Evolutionary conservation across 2,888 invertebrate species (phyloP), one percentile per base, ranked within the genome.

Genomic region (Seladonia tumulorum): DNA sequence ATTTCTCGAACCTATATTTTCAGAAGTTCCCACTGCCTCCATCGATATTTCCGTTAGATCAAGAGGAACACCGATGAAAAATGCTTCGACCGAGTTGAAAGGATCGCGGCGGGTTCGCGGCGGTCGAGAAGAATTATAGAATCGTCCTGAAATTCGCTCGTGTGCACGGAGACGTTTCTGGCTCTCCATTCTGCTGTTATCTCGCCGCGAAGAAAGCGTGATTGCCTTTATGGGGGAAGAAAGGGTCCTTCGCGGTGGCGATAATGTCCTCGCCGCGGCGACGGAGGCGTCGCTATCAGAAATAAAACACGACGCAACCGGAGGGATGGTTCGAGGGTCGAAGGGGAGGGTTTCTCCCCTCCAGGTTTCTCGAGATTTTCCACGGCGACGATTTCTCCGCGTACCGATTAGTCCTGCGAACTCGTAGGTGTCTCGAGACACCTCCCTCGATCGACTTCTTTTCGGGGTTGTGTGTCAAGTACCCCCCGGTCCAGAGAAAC

Each of bases 191-290:
- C 92, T 92, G 88, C 88, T 92, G 95, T 95, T 95, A 95, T 95
- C 95, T 95, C 92, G 92, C 92, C 90, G 88, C 92, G 94, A 93
- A 94, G 94, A 95, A 94, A 94, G 94, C 95, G 93, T 94, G 95
- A 95, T 95, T 95, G 95, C 95, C 94, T 95, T 95, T 95, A 95
- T 95, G 94, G 94, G 94, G 95, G 94, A 94, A 94, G 95, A 95
- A 95, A 95, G 94, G 94, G 94, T 94, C 95, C 94, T 95, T 95
- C 94, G 94, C 94, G 92, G 93, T 92, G 89, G 94, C 94, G 95
- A 95, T 95, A 95, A 95, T 95, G 95, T 94, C 94, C 93, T 92
- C 91, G 92, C 87, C 89, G 91, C 90, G 87, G 84, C 86, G 88
- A 83, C 83, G 88, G 81, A 89, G 87, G 89, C 92, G 92, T 92